Conservation (phyloP, 2,888 invertebrate species). For the Dasypolia templi region DNA sequence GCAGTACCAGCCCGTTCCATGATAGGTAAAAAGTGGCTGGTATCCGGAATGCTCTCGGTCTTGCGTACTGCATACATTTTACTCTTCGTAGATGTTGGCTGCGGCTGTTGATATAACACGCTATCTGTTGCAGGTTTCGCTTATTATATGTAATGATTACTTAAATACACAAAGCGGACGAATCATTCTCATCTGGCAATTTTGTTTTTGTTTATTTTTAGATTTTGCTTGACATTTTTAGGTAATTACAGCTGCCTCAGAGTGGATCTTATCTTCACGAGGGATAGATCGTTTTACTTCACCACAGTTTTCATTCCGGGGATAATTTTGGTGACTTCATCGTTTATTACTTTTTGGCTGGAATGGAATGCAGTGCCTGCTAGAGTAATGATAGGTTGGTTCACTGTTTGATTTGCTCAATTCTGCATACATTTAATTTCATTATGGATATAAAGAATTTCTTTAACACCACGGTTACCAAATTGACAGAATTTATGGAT, state of each 20-base stretch:
- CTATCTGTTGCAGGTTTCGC: conserved; percentile 83
- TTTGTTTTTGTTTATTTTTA: conserved; percentile 79
- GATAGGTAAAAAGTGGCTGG: conserved; percentile 93
- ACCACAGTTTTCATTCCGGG: conserved; percentile 99
- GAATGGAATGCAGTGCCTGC: conserved; percentile 99
- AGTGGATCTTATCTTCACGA: conserved; percentile 97
- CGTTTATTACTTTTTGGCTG: conserved; percentile 99
- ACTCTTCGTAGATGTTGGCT: conserved; percentile 84
- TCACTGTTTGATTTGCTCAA: conserved; percentile 75
- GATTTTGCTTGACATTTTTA: conserved; percentile 90
- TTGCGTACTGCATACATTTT: conserved; percentile 80
- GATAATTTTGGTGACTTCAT: conserved; percentile 98
- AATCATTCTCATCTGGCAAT: conserved; percentile 69
- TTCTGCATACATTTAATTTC: conserved; percentile 39
- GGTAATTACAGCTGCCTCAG: conserved; percentile 99
- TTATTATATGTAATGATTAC: conserved; percentile 76
- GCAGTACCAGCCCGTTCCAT: conserved; percentile 97
- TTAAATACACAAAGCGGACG: conserved; percentile 63
- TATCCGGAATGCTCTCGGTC: conserved; percentile 83
- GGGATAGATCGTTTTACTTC: conserved; percentile 99
- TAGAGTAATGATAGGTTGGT: conserved; percentile 98
- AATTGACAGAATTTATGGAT: conserved; percentile 32
- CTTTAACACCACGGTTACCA: conserved; percentile 28
- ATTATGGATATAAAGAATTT: conserved; percentile 29
- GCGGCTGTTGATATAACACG: conserved; percentile 86